phyloP scores from a whole-genome alignment of 2,113 vertebrate species.

The Sphyrna mokarran region DNA sequence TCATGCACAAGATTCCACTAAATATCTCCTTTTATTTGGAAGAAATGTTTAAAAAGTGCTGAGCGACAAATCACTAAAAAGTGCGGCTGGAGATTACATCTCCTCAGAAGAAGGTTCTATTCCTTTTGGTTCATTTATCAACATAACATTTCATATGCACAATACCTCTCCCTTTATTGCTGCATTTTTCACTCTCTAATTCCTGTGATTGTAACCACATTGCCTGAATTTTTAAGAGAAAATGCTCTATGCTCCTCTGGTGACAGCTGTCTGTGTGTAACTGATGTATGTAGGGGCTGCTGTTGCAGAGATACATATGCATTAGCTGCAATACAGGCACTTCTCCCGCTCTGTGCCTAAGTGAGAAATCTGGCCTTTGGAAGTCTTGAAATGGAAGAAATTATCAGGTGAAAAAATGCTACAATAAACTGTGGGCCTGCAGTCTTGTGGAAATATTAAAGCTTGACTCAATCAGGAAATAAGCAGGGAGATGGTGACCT shows the following conservation, averaged over 20 bases:
- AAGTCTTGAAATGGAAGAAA: constrained; percentile 14
- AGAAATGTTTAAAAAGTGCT: constrained; percentile 12
- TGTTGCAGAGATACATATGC: constrained; percentile 23
- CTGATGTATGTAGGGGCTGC: background rate
- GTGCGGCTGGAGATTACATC: background rate
- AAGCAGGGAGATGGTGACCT: background rate
- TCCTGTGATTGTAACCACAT: constrained; percentile 25
- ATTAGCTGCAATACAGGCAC: background rate
- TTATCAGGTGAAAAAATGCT: constrained; percentile 28
- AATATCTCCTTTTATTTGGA: background rate
- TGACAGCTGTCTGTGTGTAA: constrained; percentile 35
- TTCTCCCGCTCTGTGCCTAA: background rate
- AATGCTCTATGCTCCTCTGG: background rate
- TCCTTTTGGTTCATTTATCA: constrained; percentile 28
- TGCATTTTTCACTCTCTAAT: constrained; percentile 25
- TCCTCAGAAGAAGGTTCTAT: background rate
- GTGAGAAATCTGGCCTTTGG: constrained; percentile 21
- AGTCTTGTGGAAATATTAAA: constrained; percentile 34
- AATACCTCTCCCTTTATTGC: constrained; percentile 15
- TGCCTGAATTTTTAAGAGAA: constrained; percentile 21
- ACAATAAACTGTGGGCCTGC: constrained; percentile 26
- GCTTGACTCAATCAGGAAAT: constrained; percentile 21
- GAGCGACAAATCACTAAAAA: constrained; percentile 12
- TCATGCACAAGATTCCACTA: background rate
- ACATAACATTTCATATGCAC: constrained; percentile 27